Conservation (phyloP, 53 echinoderm and acorn worm genomes). For the Pentamera pediparva region DNA sequence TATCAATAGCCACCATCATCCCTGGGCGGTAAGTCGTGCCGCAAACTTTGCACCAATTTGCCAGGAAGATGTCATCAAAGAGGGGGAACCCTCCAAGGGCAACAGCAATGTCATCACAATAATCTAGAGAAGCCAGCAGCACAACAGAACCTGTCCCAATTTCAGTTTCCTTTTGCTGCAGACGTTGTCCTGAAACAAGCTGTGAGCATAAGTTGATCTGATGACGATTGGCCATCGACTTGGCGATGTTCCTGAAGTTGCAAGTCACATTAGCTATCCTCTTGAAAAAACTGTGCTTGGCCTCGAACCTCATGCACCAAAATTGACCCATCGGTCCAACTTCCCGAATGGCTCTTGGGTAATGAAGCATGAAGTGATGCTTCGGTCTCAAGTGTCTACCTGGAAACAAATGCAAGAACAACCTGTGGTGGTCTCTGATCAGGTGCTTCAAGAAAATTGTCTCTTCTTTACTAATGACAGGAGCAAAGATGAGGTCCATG, state of each 20-base stretch:
- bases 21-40: constrained; percentile 36
- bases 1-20: constrained; percentile 38
- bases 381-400: constrained; percentile 29
- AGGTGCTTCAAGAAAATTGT: constrained; percentile 36
- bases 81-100: not conserved
- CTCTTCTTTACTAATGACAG: constrained; percentile 19
- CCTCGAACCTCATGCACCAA: constrained; percentile 44
- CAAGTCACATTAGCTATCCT: constrained; percentile 17
- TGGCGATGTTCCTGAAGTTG: constrained; percentile 27
- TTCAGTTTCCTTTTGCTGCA: not conserved
- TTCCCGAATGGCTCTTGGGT: constrained; percentile 34
- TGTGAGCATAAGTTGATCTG: constrained; percentile 21
- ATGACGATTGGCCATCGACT: constrained; percentile 20
- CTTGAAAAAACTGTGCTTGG: constrained; percentile 19
- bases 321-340: constrained; percentile 47
- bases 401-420: constrained; percentile 7
- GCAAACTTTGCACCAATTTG: constrained; percentile 37
- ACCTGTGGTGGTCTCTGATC: constrained; percentile 39
- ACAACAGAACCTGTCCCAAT: constrained; percentile 20
- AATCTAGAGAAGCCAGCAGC: not conserved
- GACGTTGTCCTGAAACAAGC: not conserved
- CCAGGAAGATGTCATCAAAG: constrained; percentile 31
- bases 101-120: not conserved
- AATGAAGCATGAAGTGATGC: constrained; percentile 54
- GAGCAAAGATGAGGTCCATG: constrained; percentile 34